Conservation (phyloP, 2,888 invertebrate species). For the Tuberolachnus salignus region DNA sequence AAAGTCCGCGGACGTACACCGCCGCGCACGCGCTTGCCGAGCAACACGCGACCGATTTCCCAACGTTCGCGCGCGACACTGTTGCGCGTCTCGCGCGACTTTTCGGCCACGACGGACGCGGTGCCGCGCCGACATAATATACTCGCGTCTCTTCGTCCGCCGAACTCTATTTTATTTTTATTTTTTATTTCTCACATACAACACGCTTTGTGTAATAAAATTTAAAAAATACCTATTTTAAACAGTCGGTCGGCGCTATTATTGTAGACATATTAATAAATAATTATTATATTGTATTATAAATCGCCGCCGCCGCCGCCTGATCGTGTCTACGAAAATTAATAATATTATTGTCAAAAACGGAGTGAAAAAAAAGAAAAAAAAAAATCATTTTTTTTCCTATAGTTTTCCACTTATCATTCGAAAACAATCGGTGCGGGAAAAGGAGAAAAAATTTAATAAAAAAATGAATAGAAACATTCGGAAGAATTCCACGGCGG, state of each 20-base stretch:
- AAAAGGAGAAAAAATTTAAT: not conserved
- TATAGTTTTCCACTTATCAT: no score
- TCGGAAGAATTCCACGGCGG: slow-evolving; percentile 2
- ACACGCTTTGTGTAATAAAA: no score
- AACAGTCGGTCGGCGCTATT: not conserved
- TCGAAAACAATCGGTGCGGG: not conserved
- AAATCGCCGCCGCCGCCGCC: not conserved
- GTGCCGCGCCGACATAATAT: no score
- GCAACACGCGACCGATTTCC: slow-evolving; percentile 13
- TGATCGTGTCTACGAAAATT: no score
- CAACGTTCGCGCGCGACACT: not conserved
- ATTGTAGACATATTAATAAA: not conserved
- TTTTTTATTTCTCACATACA: no score
- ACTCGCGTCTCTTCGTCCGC: no score
- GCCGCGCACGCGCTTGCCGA: not conserved
- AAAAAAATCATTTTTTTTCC: not conserved
- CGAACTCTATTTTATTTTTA: not conserved
- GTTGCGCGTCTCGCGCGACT: not conserved
- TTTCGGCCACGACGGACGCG: not conserved
- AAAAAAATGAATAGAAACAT: slow-evolving; percentile 37
- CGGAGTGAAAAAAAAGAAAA: no score
- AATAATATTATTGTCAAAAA: no score
- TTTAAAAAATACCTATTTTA: no score
- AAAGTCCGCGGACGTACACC: not conserved
- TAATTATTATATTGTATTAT: no score